Evolutionary conservation across 2,113 vertebrate species (phyloP), one percentile per base, ranked within the genome.

Genomic region (Caloenas nicobarica): DNA sequence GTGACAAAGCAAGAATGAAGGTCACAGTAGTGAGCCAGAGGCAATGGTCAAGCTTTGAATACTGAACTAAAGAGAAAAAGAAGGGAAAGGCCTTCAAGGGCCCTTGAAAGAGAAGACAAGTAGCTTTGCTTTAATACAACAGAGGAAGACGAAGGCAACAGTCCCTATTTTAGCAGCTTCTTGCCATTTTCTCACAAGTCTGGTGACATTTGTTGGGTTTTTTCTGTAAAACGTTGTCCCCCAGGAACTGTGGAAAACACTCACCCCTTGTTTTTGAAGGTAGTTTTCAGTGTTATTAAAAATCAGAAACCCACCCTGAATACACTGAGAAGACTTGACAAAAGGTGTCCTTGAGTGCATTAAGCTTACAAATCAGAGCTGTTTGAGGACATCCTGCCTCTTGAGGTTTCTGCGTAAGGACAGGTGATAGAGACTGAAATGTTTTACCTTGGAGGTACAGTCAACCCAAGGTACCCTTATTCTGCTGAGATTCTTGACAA

Each of bases 171-270:
- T 36, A 77, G 48, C 57, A 84, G 26, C 14, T 71, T 86, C 74
- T 44, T 65, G 28, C 13, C 18, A 0, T 70, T 89, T 82, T 82
- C 28, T 26, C 36, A 12, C 22, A 33, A 71, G 40, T 57, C 36
- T 19, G 4, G 21, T 18, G 46, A 29, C 46, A 10, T 48, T 48
- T 40, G 14, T 8, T 66, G 33, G 5, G 5, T 78, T 81, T 64
- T 12, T 23, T 38, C 24, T 1, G 0, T 60, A 26, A 23, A 1
- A 0, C 11, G 21, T 31, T 34, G 44, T 68, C 14, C 44, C 44
- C n/a, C 22, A 36, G 60, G 44, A 78, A 40, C 8, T 34, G 25
- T 51, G 57, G 34, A 36, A 79, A 83, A 18, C 38, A 26, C 7
- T 53, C 36, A 44, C 8, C 28, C 23, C 4, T 33, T 66, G 17